These are phyloP conservation scores for Orcinus orca DNA, from an alignment of 2,113 vertebrate species.

Conservation along the genomic window DNA sequence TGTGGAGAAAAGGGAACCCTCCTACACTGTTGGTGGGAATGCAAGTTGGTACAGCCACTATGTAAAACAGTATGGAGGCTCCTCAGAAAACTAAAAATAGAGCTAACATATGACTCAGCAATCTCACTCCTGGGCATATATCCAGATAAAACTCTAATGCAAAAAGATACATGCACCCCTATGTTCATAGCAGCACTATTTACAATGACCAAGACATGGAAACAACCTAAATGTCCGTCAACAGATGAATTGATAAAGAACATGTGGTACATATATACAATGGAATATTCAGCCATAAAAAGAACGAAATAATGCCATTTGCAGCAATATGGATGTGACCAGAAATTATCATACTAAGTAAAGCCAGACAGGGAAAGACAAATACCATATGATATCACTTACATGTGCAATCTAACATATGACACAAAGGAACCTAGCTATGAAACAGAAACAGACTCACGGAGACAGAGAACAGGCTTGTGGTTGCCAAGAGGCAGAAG, in stretches of 20 bases:
- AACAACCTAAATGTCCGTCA: not conserved
- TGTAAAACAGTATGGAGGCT: not conserved
- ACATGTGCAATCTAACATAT: not conserved
- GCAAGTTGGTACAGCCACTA: not conserved
- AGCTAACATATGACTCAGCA: not conserved
- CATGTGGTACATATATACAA: not conserved
- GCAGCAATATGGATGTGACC: not conserved
- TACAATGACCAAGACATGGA: not conserved
- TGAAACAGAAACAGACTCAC: not conserved
- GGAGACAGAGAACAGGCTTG: not conserved
- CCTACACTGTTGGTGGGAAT: not conserved
- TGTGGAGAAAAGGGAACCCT: not conserved
- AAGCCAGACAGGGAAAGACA: not conserved
- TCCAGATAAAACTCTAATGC: not conserved
- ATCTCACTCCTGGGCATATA: not conserved
- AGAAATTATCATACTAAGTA: not conserved
- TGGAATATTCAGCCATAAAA: not conserved
- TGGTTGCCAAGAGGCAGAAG: not conserved
- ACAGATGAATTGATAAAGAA: not conserved
- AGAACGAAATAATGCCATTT: not conserved
- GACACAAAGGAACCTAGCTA: not conserved
- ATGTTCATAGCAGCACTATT: not conserved
- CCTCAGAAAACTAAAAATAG: not conserved
- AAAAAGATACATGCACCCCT: not conserved
- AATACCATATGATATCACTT: not conserved